phyloP scores from a whole-genome alignment of 2,797 vertebrate species.

The Cyclopterus lumpus region DNA sequence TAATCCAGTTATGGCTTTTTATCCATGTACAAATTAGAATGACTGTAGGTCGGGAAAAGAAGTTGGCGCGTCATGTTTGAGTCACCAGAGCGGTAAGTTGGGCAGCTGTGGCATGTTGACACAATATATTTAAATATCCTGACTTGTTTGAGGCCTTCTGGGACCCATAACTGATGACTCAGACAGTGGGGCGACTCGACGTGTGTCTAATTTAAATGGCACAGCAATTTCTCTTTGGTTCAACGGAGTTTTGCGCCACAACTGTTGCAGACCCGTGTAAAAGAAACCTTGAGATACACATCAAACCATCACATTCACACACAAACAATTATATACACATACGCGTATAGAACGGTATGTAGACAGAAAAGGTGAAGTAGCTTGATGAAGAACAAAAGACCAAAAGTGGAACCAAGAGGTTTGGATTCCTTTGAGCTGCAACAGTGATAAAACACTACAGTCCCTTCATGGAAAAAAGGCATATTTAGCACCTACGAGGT shows the following conservation, averaged over 20 bases:
- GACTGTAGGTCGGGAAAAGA: background rate
- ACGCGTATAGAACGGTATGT: conserved; percentile 36
- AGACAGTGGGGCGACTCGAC: background rate
- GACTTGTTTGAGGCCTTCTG: background rate
- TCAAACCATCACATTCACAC: conserved; percentile 13
- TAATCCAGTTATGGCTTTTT: conserved; percentile 66
- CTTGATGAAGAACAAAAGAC: conserved; percentile 1
- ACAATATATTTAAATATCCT: background rate
- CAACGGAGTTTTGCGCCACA: conserved; percentile 66
- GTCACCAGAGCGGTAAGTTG: background rate
- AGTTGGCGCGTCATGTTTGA: conserved; percentile 6
- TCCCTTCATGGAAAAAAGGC: conserved; percentile 65
- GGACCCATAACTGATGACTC: conserved; percentile 14
- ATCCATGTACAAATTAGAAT: conserved; percentile 43
- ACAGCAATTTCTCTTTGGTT: conserved; percentile 69
- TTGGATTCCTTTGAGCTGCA: conserved; percentile 47
- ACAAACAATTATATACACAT: background rate
- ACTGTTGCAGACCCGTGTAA: conserved; percentile 29
- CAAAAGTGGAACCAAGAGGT: conserved; percentile 23
- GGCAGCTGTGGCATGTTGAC: conserved; percentile 7
- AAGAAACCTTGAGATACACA: conserved; percentile 30
- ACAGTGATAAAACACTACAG: conserved; percentile 53
- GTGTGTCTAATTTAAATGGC: conserved; percentile 33
- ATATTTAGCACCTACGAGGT: conserved; percentile 45
- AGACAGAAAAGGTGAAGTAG: conserved; percentile 41